Conservation (phyloP, 2,888 invertebrate species). For the Trachelus tabidus region DNA sequence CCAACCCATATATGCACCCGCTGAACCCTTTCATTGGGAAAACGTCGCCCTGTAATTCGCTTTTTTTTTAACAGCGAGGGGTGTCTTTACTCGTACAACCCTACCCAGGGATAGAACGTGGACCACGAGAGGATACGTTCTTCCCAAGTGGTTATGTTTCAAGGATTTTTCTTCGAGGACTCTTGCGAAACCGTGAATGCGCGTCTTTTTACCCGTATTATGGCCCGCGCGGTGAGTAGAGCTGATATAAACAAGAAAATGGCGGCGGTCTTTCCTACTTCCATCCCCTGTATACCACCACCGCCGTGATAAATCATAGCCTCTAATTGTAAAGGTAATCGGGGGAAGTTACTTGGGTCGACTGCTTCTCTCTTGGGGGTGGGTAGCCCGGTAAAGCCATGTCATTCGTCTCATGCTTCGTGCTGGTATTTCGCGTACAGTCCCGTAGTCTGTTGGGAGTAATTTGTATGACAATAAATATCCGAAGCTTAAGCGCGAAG, state of each 20-base stretch:
- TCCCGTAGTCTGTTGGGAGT: constrained; percentile 30
- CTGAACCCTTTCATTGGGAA: constrained; percentile 45
- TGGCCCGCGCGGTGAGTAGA: background rate
- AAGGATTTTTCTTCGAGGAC: background rate
- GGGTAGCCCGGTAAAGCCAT: constrained; percentile 22
- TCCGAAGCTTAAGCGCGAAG: constrained; percentile 29
- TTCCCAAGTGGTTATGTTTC: background rate
- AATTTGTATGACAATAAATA: constrained; percentile 42
- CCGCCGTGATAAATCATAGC: constrained; percentile 9
- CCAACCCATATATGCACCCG: constrained; percentile 20
- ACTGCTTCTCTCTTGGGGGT: constrained; percentile 9
- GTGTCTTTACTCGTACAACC: background rate
- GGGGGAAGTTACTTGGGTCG: constrained; percentile 14
- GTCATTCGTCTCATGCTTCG: constrained; percentile 25
- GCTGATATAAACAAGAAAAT: background rate
- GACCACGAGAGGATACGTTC: constrained; percentile 12
- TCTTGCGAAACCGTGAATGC: background rate
- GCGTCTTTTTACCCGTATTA: background rate
- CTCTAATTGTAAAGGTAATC: constrained; percentile 19
- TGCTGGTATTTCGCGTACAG: constrained; percentile 13
- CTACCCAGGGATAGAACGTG: background rate
- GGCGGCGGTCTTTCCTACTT: background rate
- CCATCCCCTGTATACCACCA: background rate
- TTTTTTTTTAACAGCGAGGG: constrained; percentile 25
- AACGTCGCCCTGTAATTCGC: constrained; percentile 51